Evolutionary conservation across 2,888 invertebrate species (phyloP), one percentile per base, ranked within the genome.

Genomic region (Branchellion lobata): DNA sequence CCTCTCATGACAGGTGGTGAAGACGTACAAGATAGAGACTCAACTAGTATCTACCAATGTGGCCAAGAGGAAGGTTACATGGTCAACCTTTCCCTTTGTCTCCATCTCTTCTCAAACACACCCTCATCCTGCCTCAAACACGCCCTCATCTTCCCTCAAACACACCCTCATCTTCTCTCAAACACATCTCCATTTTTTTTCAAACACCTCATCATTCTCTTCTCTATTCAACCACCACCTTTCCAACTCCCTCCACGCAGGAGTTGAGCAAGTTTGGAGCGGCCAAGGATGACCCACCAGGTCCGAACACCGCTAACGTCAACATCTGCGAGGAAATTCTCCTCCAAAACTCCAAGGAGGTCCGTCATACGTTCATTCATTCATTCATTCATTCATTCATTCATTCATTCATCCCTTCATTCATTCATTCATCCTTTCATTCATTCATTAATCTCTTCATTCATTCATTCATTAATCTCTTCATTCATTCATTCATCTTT

Each of bases 301-400:
- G 98, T 0, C 98, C 98, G 0, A 96, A 98, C 88, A 94, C 96
- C 27, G 93, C 96, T n/a, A 98, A 96, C 3, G 99, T 98, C 0
- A 93, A 95, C 85, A 93, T 94, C 0, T 93, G 93, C 81, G 98
- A 98, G 90, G 86, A 86, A 36, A 94, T 98, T 8, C 93, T 91
- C 85, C 95, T 99, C 94, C 95, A 88, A 85, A 90, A 86, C 27
- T 86, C 86, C 79, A 88, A 87, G 83, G 88, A 88, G 83, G 88
- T 81, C 76, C 34, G 53, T 65, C 11, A 21, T 31, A 14, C 14
- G 36, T 29, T 34, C 18, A 11, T 75, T 29, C 27, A 31, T 69
- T 8, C 33, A 21, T 31, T 69, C 31, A 69, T 24, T 65, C 68
- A 18, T 8, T 11, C 8, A 24, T 65, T 65, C 14, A 24, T 65